Evolutionary conservation across 2,888 invertebrate species (phyloP), one percentile per base, ranked within the genome.

Genomic region (Drosophila rubida): DNA sequence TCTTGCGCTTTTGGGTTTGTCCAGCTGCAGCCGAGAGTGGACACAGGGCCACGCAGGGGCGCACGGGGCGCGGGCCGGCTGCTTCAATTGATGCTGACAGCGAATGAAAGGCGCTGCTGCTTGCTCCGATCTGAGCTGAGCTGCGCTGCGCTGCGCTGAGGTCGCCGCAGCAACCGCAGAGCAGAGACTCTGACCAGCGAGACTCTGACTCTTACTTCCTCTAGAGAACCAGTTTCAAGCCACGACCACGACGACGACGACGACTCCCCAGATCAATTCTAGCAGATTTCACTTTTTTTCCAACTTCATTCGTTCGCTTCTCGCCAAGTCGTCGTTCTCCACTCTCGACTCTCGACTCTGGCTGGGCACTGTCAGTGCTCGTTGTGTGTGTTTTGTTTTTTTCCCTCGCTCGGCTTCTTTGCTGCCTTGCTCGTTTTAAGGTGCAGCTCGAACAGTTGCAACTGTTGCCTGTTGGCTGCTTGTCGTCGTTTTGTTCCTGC

Each of bases 41-140:
- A 11, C 32, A 13, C n/a, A 13, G 19, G 2, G 19, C 5, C 30
- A n/a, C 30, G 14, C 13, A 42, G 14, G 23, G 57, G 2, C 2
- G 11, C 8, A 32, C 30, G 19, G 42, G 25, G 44, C 30, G 7
- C 45, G 51, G 48, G 69, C 75, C 67, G 77, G 75, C 83, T 74
- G 80, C 61, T 80, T 80, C 80, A 85, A 85, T 87, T 85, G 87
- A 87, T 85, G 85, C 87, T 85, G 85, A 85, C 85, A 85, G 87
- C 85, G 71, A 87, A 84, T 84, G 85, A 85, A 85, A 85, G 85
- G 85, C 81, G 70, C 74, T 66, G 69, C 44, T 37, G 35, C 13
- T 14, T 37, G 35, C 7, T 14, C 35, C 7, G 7, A 14, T 3
- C 32, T 11, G 32, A n/a, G n/a, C 32, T 32, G 32, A 32, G 13